Evolutionary conservation across 2,797 vertebrate species (phyloP).

Genomic region (Xenentodon cancila): DNA sequence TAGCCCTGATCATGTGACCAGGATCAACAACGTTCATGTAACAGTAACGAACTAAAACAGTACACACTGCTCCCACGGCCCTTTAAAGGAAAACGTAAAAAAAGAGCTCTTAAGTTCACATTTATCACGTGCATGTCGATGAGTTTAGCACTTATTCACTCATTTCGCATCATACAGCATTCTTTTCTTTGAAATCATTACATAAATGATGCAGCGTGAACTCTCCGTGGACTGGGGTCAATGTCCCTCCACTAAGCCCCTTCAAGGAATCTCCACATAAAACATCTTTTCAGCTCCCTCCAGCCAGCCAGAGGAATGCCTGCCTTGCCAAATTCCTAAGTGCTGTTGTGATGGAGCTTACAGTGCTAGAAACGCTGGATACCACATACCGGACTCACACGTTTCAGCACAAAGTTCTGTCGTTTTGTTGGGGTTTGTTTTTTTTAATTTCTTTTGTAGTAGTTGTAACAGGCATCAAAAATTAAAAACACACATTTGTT

Average conservation of each 20-base stretch:
- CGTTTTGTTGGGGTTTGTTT: no score
- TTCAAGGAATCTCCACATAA: slow-evolving; percentile 68
- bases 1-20: background rate
- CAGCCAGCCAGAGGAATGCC: slow-evolving; percentile 62
- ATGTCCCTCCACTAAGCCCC: slow-evolving; percentile 58
- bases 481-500: slow-evolving; percentile 39
- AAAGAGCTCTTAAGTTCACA: background rate
- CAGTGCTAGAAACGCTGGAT: slow-evolving; percentile 62
- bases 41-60: no score
- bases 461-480: slow-evolving; percentile 29
- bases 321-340: slow-evolving; percentile 76
- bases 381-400: slow-evolving; percentile 69
- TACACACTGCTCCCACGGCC: background rate
- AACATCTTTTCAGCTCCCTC: slow-evolving; percentile 64
- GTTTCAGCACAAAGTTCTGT: slow-evolving; percentile 3
- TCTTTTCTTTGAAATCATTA: slow-evolving; percentile 20
- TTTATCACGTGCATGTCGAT: background rate
- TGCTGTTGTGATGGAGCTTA: slow-evolving; percentile 74
- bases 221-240: slow-evolving; percentile 27
- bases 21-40: background rate
- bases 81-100: background rate
- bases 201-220: slow-evolving; percentile 26
- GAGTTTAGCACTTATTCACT: slow-evolving; percentile 1
- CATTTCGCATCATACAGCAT: slow-evolving; percentile 10
- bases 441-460: background rate